Percentiles rank a stretch among this genome's conserved stretches.
phyloP scores from a whole-genome alignment of 2,113 vertebrate species.

The Odocoileus virginianus region DNA sequence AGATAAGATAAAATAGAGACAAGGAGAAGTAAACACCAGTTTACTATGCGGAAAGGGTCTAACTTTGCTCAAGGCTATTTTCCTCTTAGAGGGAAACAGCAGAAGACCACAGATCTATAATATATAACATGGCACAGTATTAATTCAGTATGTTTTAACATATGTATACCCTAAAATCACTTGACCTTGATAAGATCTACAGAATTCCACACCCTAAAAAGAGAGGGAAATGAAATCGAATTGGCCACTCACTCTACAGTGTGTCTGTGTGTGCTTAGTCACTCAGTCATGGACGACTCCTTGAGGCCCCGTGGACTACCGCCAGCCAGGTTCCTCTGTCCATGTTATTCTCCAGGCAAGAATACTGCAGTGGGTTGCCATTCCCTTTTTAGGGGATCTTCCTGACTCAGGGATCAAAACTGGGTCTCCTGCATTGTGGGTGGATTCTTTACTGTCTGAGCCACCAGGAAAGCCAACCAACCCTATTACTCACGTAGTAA shows the following conservation, averaged over 20 bases:
- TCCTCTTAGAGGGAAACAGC: not conserved
- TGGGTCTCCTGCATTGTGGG: not conserved
- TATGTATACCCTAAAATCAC: not conserved
- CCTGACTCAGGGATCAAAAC: not conserved
- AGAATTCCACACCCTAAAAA: not conserved
- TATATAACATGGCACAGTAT: not conserved
- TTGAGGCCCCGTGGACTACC: not conserved
- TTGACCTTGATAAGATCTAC: not conserved
- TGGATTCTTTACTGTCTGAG: not conserved
- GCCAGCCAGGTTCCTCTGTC: not conserved
- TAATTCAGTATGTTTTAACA: not conserved
- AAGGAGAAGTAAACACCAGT: conserved; percentile 62
- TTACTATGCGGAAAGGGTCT: conserved; percentile 27
- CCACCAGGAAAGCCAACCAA: not conserved
- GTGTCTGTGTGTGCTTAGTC: not conserved
- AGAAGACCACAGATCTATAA: conserved; percentile 15
- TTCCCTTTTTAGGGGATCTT: not conserved
- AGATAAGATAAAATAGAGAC: conserved; percentile 57
- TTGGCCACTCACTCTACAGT: not conserved
- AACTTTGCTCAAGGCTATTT: conserved; percentile 47
- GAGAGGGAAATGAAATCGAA: not conserved
- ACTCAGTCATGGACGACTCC: not conserved
- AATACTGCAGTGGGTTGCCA: not conserved
- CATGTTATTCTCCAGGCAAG: not conserved
- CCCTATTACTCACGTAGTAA: not conserved